Percentiles rank a stretch among this genome's conserved stretches.
Evolutionary conservation across 2,797 vertebrate species (phyloP).

Genomic region (Bovichtus variegatus): DNA sequence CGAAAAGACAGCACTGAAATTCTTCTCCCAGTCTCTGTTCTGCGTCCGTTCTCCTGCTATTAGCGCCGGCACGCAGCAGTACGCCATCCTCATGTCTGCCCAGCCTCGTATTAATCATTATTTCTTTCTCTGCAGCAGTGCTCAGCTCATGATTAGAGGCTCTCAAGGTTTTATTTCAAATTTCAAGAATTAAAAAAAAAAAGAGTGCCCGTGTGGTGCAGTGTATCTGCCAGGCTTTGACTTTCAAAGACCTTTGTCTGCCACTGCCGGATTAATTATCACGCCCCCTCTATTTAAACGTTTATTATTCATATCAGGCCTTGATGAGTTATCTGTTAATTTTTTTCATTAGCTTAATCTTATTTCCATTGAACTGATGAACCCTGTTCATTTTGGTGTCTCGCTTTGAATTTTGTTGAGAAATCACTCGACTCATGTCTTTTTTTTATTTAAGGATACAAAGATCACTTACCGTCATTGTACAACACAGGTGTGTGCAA

Average conservation of each 20-base stretch:
- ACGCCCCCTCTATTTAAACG: conserved; percentile 17
- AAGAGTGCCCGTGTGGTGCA: conserved; percentile 10
- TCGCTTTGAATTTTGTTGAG: background rate
- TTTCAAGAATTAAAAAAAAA: conserved; percentile 42
- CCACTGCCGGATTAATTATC: conserved; percentile 35
- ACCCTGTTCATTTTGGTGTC: conserved; percentile 1
- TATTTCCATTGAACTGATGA: conserved; percentile 36
- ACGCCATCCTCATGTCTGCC: conserved; percentile 34
- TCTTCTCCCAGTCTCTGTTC: conserved; percentile 48
- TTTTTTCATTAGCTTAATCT: conserved; percentile 32
- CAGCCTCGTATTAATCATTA: conserved; percentile 61
- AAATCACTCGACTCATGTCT: background rate
- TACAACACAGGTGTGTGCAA: too few species aligned
- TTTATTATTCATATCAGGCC: conserved; percentile 29
- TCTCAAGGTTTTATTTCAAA: conserved; percentile 56
- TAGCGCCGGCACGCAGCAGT: conserved; percentile 41
- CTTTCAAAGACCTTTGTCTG: conserved; percentile 55
- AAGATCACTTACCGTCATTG: too few species aligned
- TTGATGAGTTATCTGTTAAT: conserved; percentile 17
- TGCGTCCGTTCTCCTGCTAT: conserved; percentile 37
- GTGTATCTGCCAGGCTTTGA: conserved; percentile 53
- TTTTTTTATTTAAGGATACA: too few species aligned
- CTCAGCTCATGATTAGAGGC: conserved; percentile 47
- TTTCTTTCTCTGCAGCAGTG: conserved; percentile 59
- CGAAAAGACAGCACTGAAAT: conserved; percentile 75